Evolutionary conservation across 2,888 invertebrate genomes (phyloP).

Genomic region (Rhingia campestris): DNA sequence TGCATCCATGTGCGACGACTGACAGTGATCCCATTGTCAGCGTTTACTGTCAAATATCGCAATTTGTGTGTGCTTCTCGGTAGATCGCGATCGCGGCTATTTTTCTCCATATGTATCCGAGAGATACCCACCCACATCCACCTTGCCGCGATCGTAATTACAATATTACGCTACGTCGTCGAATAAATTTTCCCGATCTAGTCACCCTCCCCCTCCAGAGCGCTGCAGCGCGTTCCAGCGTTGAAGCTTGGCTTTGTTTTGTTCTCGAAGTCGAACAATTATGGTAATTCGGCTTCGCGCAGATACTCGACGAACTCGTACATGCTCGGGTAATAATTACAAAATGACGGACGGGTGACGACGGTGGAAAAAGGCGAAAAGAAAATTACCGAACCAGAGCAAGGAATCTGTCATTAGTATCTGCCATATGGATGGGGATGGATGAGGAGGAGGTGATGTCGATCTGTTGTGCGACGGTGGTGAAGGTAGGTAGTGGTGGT

Average conservation of each 20-base stretch:
- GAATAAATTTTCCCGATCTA: constrained; percentile 56
- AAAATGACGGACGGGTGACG: constrained; percentile 66
- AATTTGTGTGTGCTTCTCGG: constrained; percentile 56
- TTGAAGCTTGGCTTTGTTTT: constrained; percentile 3
- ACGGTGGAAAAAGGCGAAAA: constrained; percentile 54
- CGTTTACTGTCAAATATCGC: constrained; percentile 67
- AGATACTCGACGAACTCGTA: background rate
- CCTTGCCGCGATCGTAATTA: constrained; percentile 67
- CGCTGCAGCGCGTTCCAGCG: background rate
- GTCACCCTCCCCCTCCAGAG: background rate
- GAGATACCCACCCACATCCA: constrained; percentile 67
- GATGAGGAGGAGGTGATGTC: constrained; percentile 11
- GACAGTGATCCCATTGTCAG: constrained; percentile 68
- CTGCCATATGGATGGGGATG: constrained; percentile 23
- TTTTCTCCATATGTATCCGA: constrained; percentile 4
- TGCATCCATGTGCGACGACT: constrained; percentile 33
- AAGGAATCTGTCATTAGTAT: constrained; percentile 69
- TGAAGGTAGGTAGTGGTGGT: background rate
- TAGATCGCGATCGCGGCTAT: constrained; percentile 39
- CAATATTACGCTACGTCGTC: constrained; percentile 61
- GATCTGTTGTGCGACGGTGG: constrained; percentile 28
- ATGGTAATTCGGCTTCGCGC: constrained; percentile 64
- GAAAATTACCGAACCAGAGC: constrained; percentile 57
- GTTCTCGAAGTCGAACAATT: constrained; percentile 39
- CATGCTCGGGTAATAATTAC: constrained; percentile 71